Conservation (phyloP, 2,797 vertebrate genomes). For the Hemibagrus guttatus region DNA sequence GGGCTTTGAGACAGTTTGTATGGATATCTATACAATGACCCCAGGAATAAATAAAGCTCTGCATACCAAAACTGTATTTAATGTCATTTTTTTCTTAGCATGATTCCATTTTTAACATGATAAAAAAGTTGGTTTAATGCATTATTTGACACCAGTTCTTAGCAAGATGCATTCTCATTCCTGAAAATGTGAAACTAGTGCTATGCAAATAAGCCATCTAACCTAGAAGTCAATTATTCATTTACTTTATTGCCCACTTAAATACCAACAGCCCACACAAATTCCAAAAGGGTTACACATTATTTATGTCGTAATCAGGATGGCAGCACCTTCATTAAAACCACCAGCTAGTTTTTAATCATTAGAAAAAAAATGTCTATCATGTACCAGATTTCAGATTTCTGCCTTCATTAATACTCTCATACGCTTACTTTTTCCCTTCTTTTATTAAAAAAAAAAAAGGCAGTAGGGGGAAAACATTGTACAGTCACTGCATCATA, state of each 20-base stretch:
- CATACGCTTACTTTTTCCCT: too few species aligned
- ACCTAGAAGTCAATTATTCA: neutral
- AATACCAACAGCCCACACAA: neutral
- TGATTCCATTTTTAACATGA: neutral
- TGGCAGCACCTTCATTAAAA: neutral
- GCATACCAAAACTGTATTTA: slow-evolving; percentile 52
- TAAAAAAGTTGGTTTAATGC: neutral
- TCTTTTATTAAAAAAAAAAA: slow-evolving; percentile 52
- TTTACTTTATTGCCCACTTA: neutral
- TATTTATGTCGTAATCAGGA: neutral
- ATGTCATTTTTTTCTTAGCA: slow-evolving; percentile 8
- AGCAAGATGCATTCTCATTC: neutral
- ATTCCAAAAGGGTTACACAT: neutral
- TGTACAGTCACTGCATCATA: slow-evolving; percentile 26
- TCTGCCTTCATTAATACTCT: too few species aligned
- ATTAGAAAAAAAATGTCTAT: neutral
- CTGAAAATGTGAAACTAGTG: neutral
- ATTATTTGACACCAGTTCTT: neutral
- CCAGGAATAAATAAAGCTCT: slow-evolving; percentile 72
- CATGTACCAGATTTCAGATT: neutral
- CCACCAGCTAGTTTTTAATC: neutral
- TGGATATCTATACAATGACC: slow-evolving; percentile 53
- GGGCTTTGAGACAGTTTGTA: slow-evolving; percentile 54
- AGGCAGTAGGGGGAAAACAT: slow-evolving; percentile 34
- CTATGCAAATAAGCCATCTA: neutral